Evolutionary conservation across 2,113 vertebrate species (phyloP).

Genomic region (Vimba vimba): DNA sequence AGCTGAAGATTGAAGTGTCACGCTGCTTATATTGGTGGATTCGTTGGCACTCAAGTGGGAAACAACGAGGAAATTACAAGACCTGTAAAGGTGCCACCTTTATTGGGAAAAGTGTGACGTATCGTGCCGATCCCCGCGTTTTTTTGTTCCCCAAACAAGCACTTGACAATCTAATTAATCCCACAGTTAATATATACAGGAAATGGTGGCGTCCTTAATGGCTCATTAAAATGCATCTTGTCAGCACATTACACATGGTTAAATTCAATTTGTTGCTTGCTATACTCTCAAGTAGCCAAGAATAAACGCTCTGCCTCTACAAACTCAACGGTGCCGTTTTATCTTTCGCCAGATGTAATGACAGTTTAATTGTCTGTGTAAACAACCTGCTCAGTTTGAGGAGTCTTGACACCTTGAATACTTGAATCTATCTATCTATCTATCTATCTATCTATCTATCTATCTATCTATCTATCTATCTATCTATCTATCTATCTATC

Average conservation of each 20-base stretch:
- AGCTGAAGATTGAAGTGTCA: conserved; percentile 29
- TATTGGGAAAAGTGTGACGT: not conserved
- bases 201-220: not conserved
- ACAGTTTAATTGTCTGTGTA: conserved; percentile 56
- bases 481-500: too few relatives aligned
- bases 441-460: too few relatives aligned
- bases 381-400: conserved; percentile 40
- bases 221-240: conserved; percentile 38
- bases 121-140: not conserved
- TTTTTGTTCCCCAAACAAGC: not conserved
- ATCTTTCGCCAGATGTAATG: conserved; percentile 51
- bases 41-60: not conserved
- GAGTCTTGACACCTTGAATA: conserved; percentile 37
- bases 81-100: not conserved
- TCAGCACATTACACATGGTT: conserved; percentile 43
- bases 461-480: too few relatives aligned
- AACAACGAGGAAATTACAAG: conserved; percentile 20
- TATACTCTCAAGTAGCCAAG: conserved; percentile 15
- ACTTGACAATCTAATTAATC: conserved; percentile 37
- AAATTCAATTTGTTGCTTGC: conserved; percentile 47
- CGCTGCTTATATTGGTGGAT: conserved; percentile 6
- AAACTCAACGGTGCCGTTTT: conserved; percentile 47
- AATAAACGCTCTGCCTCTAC: conserved; percentile 47
- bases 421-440: conserved; percentile 5
- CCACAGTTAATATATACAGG: conserved; percentile 33